Conservation (phyloP, 2,888 invertebrate genomes). For the Limnephilus marmoratus region DNA sequence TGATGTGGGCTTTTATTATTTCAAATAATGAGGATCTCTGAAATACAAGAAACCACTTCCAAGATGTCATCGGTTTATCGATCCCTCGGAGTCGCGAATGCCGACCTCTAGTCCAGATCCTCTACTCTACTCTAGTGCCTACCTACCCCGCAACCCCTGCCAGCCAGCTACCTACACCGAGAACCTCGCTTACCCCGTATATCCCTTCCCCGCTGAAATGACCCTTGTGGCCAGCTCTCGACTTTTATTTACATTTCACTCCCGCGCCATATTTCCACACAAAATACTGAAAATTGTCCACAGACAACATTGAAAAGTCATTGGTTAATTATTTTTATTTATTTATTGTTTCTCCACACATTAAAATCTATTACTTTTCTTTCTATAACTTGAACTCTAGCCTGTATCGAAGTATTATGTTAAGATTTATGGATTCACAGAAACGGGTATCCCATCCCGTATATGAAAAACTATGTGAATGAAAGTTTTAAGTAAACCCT, state of each 20-base stretch:
- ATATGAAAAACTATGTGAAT: no score
- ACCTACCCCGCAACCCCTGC: not conserved
- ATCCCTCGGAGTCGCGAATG: slow-evolving; percentile 4
- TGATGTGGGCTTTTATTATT: not conserved
- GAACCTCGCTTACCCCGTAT: not conserved
- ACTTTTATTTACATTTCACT: slow-evolving; percentile 37
- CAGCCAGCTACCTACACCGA: not conserved
- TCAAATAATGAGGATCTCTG: not conserved
- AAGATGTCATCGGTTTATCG: slow-evolving; percentile 32
- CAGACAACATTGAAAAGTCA: not conserved
- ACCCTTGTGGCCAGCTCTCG: slow-evolving; percentile 26
- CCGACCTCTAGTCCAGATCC: slow-evolving; percentile 15
- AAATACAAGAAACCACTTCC: slow-evolving; percentile 17
- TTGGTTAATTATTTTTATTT: not conserved
- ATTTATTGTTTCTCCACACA: no score
- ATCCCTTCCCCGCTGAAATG: not conserved
- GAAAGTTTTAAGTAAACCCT: no score
- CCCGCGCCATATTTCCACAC: not conserved
- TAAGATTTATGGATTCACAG: no score
- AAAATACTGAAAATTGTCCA: slow-evolving; percentile 12
- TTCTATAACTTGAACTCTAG: no score
- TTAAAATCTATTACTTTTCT: no score
- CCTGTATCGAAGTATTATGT: no score
- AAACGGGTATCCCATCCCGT: no score
- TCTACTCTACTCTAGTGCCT: not conserved